Conservation (phyloP, 2,888 invertebrate species). For the Onchidella celtica region DNA sequence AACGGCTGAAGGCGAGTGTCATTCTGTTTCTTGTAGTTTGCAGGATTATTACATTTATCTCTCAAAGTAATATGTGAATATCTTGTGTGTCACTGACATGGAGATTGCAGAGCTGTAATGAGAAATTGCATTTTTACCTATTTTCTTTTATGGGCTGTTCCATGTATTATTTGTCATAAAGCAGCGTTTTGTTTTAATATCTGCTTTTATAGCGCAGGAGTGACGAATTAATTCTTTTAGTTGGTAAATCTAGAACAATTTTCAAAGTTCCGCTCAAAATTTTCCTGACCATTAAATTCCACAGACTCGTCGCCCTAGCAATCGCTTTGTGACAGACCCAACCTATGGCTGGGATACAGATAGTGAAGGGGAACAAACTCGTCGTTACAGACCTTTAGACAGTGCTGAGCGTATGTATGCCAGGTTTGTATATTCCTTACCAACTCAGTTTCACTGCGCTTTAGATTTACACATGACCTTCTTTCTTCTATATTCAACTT, state of each 20-base stretch:
- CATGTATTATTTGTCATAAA: too few relatives aligned
- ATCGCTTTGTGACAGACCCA: constrained; percentile 34
- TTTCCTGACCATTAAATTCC: too few relatives aligned
- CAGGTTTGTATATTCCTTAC: constrained; percentile 16
- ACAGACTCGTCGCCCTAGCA: constrained; percentile 43
- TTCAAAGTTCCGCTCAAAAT: too few relatives aligned
- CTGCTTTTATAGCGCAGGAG: not conserved
- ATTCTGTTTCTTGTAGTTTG: not conserved
- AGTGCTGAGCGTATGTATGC: constrained; percentile 38
- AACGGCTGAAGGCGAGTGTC: constrained; percentile 60
- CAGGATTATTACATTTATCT: not conserved
- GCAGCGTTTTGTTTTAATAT: not conserved
- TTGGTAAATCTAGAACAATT: too few relatives aligned
- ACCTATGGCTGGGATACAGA: constrained; percentile 42
- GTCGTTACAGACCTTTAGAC: constrained; percentile 32
- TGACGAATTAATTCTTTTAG: too few relatives aligned
- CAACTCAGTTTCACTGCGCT: not conserved
- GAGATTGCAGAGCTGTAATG: not conserved
- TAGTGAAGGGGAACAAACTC: constrained; percentile 37
- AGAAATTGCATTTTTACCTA: not conserved
- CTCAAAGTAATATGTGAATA: not conserved
- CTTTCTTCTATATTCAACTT: not conserved
- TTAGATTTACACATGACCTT: not conserved
- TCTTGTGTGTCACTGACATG: not conserved
- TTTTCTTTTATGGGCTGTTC: not conserved